Evolutionary conservation across 2,113 vertebrate species (phyloP), one percentile per base, ranked within the genome.

Genomic region (Prietella phreatophila): DNA sequence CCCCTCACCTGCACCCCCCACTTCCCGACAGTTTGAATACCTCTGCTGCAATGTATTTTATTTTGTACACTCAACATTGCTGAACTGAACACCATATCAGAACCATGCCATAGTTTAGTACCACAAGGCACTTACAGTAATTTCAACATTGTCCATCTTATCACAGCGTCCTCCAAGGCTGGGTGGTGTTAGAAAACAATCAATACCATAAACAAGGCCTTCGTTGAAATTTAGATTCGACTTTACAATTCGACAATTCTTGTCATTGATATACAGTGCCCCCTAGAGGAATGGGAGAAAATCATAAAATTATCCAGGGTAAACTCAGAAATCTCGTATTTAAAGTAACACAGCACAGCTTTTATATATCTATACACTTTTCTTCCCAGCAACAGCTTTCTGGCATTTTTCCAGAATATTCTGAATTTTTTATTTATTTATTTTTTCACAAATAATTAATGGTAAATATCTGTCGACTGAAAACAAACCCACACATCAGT

Each of bases 111-210:
- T 4, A 56, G n/a, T 20, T 39, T 4, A 50, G 58, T 42, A 36
- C 3, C 39, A 58, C 22, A 1, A 50, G 4, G 13, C 39, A 88
- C 94, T 94, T 6, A 99, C 98, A 93, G 67, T 86, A 58, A 97
- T 33, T 4, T 96, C 93, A 19, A 95, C 4, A 0, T 89, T 91
- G 1, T 91, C 82, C n/a, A 96, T 95, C 22, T 84, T 91, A 87
- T 98, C 97, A 5, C 98, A 99, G 90, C 95, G 97, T 20, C 96
- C 97, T 0, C 97, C 98, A 0, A 98, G 91, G 69, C 94, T 97
- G 85, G 97, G 96, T 58, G 98, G 96, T 0, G 89, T 93, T 91
- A 99, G 94, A 83, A 99, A 92, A 90, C 98, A 99, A 95, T 97
- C 82, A 14, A 99, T 97, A 22, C 97, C 98, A 0, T 98, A 98